Percentiles rank a stretch among this genome's conserved stretches.
phyloP scores from a whole-genome alignment of 2,888 invertebrate species.

The Plutella xylostella region DNA sequence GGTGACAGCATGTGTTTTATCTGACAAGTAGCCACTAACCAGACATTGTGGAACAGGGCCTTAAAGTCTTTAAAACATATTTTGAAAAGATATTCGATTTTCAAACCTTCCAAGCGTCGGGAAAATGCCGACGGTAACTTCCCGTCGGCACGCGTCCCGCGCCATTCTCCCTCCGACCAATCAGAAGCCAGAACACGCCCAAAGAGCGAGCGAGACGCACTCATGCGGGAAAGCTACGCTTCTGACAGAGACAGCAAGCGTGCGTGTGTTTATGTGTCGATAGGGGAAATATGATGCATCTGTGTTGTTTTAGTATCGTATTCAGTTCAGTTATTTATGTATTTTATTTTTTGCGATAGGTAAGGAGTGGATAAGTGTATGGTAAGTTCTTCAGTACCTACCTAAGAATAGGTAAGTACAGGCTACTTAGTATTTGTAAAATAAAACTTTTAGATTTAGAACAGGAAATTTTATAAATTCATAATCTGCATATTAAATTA shows the following conservation, averaged over 20 bases:
- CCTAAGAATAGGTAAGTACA: no score
- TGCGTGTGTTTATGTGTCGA: slow-evolving; percentile 51
- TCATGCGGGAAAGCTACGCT: slow-evolving; percentile 35
- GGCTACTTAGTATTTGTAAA: no score
- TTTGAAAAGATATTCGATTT: slow-evolving; percentile 30
- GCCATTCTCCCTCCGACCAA: slow-evolving; percentile 59
- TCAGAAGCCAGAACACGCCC: slow-evolving; percentile 53
- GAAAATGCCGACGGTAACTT: slow-evolving; percentile 60
- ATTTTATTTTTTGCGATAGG: slow-evolving; percentile 40
- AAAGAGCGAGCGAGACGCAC: slow-evolving; percentile 28
- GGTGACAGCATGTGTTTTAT: no score
- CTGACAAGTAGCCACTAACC: no score
- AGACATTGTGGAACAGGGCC: no score
- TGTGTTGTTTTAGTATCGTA: slow-evolving; percentile 63
- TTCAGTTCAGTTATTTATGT: slow-evolving; percentile 58
- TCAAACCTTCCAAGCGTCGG: slow-evolving; percentile 50
- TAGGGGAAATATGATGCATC: slow-evolving; percentile 65
- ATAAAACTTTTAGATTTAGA: no score
- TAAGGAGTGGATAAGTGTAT: slow-evolving; percentile 42
- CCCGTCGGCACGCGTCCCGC: slow-evolving; percentile 38
- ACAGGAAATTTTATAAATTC: no score
- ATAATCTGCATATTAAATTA: no score
- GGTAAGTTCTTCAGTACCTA: slow-evolving; percentile 1
- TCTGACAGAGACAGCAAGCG: slow-evolving; percentile 30
- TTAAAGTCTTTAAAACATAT: no score